Evolutionary conservation across 2,113 vertebrate species (phyloP).

Genomic region (Corvus cornix): DNA sequence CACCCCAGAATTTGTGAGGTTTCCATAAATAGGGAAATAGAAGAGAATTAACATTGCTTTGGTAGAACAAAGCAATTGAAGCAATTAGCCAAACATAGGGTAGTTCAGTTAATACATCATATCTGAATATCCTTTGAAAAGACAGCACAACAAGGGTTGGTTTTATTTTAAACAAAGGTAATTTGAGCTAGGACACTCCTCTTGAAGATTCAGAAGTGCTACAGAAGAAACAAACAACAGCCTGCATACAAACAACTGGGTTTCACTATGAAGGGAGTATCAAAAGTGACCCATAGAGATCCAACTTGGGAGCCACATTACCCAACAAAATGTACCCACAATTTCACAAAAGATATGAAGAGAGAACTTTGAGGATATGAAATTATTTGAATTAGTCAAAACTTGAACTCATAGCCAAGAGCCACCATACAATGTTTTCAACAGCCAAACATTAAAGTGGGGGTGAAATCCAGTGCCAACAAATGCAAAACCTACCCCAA

Average conservation of each 20-base stretch:
- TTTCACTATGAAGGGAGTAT: not conserved
- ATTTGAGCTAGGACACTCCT: not conserved
- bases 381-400: not conserved
- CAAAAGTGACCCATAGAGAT: not conserved
- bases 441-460: not conserved
- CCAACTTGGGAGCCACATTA: not conserved
- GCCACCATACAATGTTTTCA: not conserved
- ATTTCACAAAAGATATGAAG: not conserved
- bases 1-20: not conserved
- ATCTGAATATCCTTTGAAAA: not conserved
- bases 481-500: not conserved
- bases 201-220: not conserved
- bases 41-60: not conserved
- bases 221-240: not conserved
- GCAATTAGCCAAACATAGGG: not conserved
- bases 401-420: not conserved
- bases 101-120: not conserved
- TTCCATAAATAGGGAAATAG: not conserved
- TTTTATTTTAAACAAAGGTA: not conserved
- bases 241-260: not conserved
- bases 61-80: not conserved
- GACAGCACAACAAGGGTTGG: not conserved
- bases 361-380: not conserved
- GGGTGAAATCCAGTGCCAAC: not conserved
- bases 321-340: accelerated